These are phyloP conservation scores for Picathartes gymnocephalus DNA, from an alignment of 2,113 vertebrate genomes.

Conservation along the genomic window DNA sequence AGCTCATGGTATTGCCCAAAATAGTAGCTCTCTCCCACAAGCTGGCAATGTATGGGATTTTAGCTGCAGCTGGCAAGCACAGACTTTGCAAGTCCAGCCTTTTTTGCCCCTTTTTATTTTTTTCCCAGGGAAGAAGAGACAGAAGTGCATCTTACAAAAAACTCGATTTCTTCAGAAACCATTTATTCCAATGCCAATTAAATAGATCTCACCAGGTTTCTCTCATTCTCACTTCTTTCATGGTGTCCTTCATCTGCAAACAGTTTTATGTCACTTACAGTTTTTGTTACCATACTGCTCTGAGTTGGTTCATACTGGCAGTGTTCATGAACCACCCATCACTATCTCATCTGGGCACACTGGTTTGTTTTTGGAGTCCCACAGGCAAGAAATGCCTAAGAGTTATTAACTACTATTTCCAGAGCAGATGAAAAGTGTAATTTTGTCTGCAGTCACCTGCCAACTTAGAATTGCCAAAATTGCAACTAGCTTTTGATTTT, in stretches of 20 bases:
- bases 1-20: background rate
- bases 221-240: background rate
- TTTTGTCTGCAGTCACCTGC: constrained; percentile 28
- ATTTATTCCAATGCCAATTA: background rate
- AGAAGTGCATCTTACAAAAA: background rate
- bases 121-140: background rate
- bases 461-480: constrained; percentile 32
- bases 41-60: background rate
- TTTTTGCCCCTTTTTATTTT: background rate
- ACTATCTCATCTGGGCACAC: background rate
- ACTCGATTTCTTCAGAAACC: background rate
- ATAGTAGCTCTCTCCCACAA: background rate
- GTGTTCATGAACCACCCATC: background rate
- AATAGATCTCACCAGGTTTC: background rate
- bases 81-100: background rate
- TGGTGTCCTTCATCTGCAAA: background rate
- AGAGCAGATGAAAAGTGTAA: constrained; percentile 30
- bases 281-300: background rate
- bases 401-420: constrained; percentile 34
- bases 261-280: background rate
- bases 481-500: constrained; percentile 31
- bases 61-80: background rate
- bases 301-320: background rate
- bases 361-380: background rate
- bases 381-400: background rate